Evolutionary conservation across 2,888 invertebrate species (phyloP), one percentile per base, ranked within the genome.

Genomic region (Epistrophe eligans): DNA sequence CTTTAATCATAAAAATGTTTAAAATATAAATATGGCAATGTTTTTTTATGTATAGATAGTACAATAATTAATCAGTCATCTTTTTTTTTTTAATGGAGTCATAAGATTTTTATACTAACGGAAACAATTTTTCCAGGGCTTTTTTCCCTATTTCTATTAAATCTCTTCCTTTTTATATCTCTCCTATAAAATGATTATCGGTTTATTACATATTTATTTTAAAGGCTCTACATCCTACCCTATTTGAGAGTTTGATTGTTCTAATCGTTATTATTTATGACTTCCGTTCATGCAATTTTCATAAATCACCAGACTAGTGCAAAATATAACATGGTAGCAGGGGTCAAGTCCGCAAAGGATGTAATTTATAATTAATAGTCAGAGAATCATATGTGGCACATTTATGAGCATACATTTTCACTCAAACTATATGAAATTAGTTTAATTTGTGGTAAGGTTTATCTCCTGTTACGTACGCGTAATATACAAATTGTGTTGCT

Each of bases 321-420:
- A 70, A 79, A 45, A 48, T 77, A 82, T 55, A 85, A 72, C 66
- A 81, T 81, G 60, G 45, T 57, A 73, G 64, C 74, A 73, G 77
- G 81, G 77, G 85, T 82, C 82, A 82, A 85, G 73, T 85, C 77
- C 73, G 48, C 73, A 77, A 81, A 77, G 83, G 77, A 84, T 85
- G 85, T 80, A 77, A 82, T 81, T 81, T 72, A 88, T 89, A 89
- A 89, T 89, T 89, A 89, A 89, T 89, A 87, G 88, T 81, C 88
- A 87, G 83, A 88, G 88, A 88, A 89, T 89, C 89, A 89, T 89
- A 89, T 89, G 89, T 89, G 88, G 79, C 89, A 89, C 85, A 89
- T 85, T 88, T 88, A 88, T 89, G 55, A 89, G 67, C 89, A 89
- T 89, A 89, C 80, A 89, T 89, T 88, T 89, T 88, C 89, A 76